Conservation (phyloP, 2,888 invertebrate species). For the Caenorhabditis virilis region DNA sequence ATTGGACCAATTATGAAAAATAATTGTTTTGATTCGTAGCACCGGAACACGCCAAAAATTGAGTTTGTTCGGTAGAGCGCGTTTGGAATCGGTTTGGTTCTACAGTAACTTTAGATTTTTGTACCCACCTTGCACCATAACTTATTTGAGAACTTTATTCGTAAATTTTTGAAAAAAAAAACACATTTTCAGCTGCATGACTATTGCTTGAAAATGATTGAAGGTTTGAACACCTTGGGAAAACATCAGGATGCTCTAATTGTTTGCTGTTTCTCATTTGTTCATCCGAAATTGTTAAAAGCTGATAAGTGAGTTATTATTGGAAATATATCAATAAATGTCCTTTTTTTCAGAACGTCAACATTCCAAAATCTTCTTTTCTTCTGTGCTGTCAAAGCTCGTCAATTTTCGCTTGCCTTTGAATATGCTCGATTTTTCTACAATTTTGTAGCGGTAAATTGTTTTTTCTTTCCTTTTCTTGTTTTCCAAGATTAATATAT, state of each 20-base stretch:
- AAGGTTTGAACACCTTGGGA: slow-evolving; percentile 41
- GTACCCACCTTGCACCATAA: too few relatives aligned
- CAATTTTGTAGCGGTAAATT: slow-evolving; percentile 20
- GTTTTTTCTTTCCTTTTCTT: background rate
- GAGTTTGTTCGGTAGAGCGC: too few relatives aligned
- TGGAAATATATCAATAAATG: too few relatives aligned
- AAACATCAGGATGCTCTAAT: slow-evolving; percentile 54
- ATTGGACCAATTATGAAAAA: too few relatives aligned
- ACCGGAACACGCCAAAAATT: background rate
- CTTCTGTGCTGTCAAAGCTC: slow-evolving; percentile 58
- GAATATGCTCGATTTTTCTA: slow-evolving; percentile 62
- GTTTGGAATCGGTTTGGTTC: too few relatives aligned
- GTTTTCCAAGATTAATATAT: background rate
- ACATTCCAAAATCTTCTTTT: slow-evolving; percentile 62
- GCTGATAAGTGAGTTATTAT: slow-evolving; percentile 40
- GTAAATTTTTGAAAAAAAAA: background rate
- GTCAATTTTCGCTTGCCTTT: slow-evolving; percentile 59
- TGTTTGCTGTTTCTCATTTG: slow-evolving; percentile 63
- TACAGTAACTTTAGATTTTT: too few relatives aligned
- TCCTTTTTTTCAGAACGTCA: slow-evolving; percentile 19
- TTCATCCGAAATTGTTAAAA: slow-evolving; percentile 56
- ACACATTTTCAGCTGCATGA: slow-evolving; percentile 55
- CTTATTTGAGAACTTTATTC: too few relatives aligned
- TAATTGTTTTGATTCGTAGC: background rate
- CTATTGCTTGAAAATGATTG: slow-evolving; percentile 61